Evolutionary conservation across 2,113 vertebrate species (phyloP), one percentile per base, ranked within the genome.

Genomic region (Tonatia bakeri): DNA sequence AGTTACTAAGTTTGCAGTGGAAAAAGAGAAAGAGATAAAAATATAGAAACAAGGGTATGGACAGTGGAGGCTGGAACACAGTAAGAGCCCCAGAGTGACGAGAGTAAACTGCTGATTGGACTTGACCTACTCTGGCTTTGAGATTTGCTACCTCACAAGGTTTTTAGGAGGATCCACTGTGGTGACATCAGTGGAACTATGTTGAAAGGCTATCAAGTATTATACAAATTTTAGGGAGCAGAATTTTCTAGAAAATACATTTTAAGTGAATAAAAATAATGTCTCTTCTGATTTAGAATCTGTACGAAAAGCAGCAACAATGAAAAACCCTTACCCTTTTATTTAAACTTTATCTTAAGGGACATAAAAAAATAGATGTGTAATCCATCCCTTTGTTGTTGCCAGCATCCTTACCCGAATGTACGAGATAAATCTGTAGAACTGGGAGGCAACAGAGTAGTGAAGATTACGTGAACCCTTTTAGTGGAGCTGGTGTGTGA

Each of bases 211-310:
- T 83, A 5, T 40, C n/a, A 69, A 24, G 3, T 92, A 45, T 28
- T 47, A 33, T 14, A 81, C 40, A 82, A 50, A 83, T 31, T 36
- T 83, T 69, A 94, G 19, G 45, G 40, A 61, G n/a, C 59, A 7
- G 19, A 79, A 47, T 67, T 80, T 90, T 90, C 65, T 90, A 52
- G 76, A 92, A 94, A 81, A 83, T 67, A 20, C 5, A 24, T 61
- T 69, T 93, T 59, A 92, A 92, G 56, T 26, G 67, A 76, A 65
- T 80, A 38, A 89, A 77, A 89, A 67, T 22, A 67, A 7, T 81
- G n/a, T 85, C 65, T 90, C 94, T 87, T 87, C 70, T 95, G 65
- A 85, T 90, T 69, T 64, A 87, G 52, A 85, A 61, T 93, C 38
- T 92, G 19, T 94, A 40, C 9, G 40, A 61, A 80, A 77, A 87